These are phyloP conservation scores for Tipula unca DNA, from an alignment of 2,888 invertebrate species.

Conservation along the genomic window DNA sequence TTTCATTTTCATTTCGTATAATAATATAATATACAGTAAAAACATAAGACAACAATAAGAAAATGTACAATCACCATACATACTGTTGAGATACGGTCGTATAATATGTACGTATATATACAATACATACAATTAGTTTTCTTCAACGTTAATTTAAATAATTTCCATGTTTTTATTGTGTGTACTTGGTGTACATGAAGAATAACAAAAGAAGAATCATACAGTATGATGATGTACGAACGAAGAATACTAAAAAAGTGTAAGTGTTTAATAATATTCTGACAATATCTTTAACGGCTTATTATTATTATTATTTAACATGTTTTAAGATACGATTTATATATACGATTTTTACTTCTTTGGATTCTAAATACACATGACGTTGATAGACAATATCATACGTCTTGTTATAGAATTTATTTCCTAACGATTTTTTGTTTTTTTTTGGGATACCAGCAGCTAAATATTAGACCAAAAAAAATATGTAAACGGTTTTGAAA, in stretches of 20 bases:
- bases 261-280: constrained; percentile 8
- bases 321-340: background rate
- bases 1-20: background rate
- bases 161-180: background rate
- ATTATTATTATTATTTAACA: background rate
- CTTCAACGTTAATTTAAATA: background rate
- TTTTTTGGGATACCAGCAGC: background rate
- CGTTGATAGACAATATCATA: background rate
- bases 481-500: background rate
- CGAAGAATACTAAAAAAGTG: background rate
- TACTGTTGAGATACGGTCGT: background rate
- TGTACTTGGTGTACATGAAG: background rate
- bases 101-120: no score
- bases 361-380: background rate
- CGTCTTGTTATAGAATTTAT: background rate
- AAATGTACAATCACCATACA: background rate
- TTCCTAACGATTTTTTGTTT: background rate
- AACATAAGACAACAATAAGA: background rate
- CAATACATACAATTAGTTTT: background rate
- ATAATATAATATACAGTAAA: background rate
- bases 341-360: background rate
- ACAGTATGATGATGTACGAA: background rate
- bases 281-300: background rate
- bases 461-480: background rate
- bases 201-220: background rate